These are phyloP conservation scores for Pollachius pollachius DNA, from an alignment of 2,113 vertebrate genomes.

Conservation along the genomic window DNA sequence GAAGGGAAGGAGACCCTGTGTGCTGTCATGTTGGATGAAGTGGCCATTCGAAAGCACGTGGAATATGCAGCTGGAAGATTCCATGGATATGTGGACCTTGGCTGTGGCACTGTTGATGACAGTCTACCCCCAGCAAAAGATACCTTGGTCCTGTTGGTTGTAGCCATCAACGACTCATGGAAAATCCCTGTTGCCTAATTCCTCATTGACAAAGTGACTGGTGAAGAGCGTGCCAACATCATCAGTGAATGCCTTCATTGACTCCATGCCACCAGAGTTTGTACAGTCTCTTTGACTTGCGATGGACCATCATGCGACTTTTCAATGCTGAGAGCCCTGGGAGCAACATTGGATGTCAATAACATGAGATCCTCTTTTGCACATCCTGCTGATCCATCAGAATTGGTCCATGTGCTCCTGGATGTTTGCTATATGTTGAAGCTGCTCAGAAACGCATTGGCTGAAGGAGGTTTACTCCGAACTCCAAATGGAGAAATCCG, in stretches of 20 bases:
- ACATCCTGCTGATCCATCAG: not conserved
- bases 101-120: constrained; percentile 13
- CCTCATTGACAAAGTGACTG: no score
- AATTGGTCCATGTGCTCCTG: not conserved
- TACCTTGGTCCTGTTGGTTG: not conserved
- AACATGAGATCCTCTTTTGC: constrained; percentile 13
- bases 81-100: constrained; percentile 16
- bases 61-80: constrained; percentile 8
- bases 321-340: constrained; percentile 12
- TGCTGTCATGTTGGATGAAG: no score
- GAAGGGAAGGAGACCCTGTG: constrained; percentile 2
- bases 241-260: constrained; percentile 9
- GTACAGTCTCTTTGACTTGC: constrained; percentile 15
- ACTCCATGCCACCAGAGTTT: constrained; percentile 14
- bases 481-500: no score
- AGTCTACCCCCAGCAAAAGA: constrained; percentile 9
- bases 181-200: no score
- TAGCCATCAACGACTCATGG: no score
- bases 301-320: constrained; percentile 22
- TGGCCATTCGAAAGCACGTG: not conserved
- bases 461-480: no score
- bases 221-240: constrained; percentile 2
- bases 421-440: no score
- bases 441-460: not conserved
- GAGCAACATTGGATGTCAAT: not conserved